Evolutionary conservation across 2,888 invertebrate genomes (phyloP), one percentile per base, ranked within the genome.

Genomic region (Maniola hyperantus): DNA sequence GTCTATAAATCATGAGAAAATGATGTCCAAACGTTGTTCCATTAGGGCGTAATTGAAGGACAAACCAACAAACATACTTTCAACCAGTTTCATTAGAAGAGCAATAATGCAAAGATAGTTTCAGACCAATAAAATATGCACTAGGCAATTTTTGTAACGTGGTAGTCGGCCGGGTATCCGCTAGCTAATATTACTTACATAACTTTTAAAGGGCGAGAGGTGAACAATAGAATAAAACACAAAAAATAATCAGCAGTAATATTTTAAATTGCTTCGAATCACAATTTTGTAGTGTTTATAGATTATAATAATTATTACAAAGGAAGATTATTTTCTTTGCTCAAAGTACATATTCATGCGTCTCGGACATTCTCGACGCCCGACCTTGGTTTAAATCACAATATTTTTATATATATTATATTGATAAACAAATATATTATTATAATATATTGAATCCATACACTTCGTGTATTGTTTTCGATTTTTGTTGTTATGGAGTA

Each of bases 251-350:
- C 91, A 92, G 91, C 91, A 88, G 90, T 91, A 91, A 89, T 92
- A 92, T 91, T 91, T 89, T 89, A 89, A 91, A 91, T 92, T 92
- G 92, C 89, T 90, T 91, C 84, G 85, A 91, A 91, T 91, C 92
- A 92, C 91, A 91, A 92, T 91, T 90, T 87, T 83, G 85, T 91
- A 88, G 91, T 91, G 91, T 91, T 91, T 86, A 90, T 89, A 90
- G 88, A 88, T 88, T 89, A 90, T 87, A 88, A 87, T 91, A 88
- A 90, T 89, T 90, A 90, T 89, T 90, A 92, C 88, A 91, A 91
- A 91, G 91, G 90, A 92, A 91, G 91, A 89, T 87, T 88, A 79
- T 80, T 83, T 84, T 82, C 83, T 83, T 66, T 57, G 68, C 55
- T 85, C 83, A 85, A 89, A 89, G 84, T 88, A 87, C 88, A 88